These are phyloP conservation scores for Parasteatoda lunata DNA, from an alignment of 2,888 invertebrate species.

Conservation along the genomic window DNA sequence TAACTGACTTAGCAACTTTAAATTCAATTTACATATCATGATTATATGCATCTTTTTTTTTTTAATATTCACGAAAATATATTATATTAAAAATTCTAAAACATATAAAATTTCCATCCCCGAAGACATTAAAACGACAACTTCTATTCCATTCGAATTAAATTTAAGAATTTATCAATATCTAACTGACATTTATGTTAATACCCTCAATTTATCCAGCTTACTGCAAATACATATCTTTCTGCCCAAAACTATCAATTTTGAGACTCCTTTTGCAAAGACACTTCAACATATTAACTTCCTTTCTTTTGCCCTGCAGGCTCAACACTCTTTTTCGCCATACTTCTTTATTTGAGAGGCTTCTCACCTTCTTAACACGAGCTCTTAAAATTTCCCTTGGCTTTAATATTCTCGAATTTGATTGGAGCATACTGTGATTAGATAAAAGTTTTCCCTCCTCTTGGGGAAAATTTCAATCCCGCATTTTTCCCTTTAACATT, in stretches of 20 bases:
- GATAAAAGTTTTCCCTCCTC: slow-evolving; percentile 13
- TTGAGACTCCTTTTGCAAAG: not conserved
- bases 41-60: too few species aligned
- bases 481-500: not conserved
- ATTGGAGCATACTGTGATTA: slow-evolving; percentile 13
- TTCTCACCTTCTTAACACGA: not conserved
- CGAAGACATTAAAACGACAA: too few species aligned
- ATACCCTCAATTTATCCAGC: too few species aligned
- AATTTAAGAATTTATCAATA: too few species aligned
- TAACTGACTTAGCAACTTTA: too few species aligned
- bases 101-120: too few species aligned
- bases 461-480: slow-evolving; percentile 3
- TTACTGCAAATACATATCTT: too few species aligned
- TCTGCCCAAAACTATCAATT: not conserved
- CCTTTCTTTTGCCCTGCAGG: not conserved
- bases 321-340: not conserved
- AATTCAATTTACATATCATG: too few species aligned
- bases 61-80: too few species aligned
- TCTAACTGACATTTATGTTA: too few species aligned
- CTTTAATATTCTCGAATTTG: not conserved
- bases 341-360: not conserved
- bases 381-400: not conserved
- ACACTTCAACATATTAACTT: not conserved
- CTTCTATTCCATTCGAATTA: too few species aligned
- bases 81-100: too few species aligned